Percentiles rank a stretch among this genome's conserved stretches.
Conservation (phyloP, 64 coral and sea anemone genomes). For the Acropora tenuis region DNA sequence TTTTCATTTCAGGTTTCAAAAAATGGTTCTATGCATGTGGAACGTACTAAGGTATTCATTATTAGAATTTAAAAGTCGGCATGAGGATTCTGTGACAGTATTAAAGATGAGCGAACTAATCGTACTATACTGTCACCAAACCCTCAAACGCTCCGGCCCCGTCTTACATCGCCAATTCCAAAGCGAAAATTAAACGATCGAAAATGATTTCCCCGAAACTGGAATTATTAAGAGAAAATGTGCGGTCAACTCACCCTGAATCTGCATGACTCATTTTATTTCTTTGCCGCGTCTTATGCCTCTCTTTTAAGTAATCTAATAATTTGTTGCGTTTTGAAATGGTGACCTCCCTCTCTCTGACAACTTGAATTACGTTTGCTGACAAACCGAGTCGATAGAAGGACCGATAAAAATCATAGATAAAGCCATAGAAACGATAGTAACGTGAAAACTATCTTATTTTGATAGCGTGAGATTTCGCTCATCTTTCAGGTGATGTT, state of each 20-base stretch:
- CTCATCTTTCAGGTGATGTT: conserved; percentile 22
- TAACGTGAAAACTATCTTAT: conserved; percentile 31
- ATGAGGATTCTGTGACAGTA: no score
- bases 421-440: conserved; percentile 76
- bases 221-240: neutral
- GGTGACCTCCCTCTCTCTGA: conserved; percentile 2
- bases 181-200: no score
- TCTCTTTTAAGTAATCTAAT: neutral
- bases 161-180: no score
- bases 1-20: no score
- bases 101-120: no score
- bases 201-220: no score
- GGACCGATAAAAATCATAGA: conserved; percentile 50
- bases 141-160: no score
- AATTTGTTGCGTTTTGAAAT: neutral
- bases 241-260: conserved; percentile 45
- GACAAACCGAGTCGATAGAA: neutral
- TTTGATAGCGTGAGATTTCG: conserved; percentile 16
- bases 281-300: neutral
- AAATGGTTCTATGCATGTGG: no score
- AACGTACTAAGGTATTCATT: no score
- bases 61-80: no score
- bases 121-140: no score
- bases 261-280: conserved; percentile 77
- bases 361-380: neutral